A percentile compares a stretch with the other conserved stretches of the same genome.
Evolutionary conservation across 2,797 vertebrate species (phyloP).

Genomic region (Periparus ater): DNA sequence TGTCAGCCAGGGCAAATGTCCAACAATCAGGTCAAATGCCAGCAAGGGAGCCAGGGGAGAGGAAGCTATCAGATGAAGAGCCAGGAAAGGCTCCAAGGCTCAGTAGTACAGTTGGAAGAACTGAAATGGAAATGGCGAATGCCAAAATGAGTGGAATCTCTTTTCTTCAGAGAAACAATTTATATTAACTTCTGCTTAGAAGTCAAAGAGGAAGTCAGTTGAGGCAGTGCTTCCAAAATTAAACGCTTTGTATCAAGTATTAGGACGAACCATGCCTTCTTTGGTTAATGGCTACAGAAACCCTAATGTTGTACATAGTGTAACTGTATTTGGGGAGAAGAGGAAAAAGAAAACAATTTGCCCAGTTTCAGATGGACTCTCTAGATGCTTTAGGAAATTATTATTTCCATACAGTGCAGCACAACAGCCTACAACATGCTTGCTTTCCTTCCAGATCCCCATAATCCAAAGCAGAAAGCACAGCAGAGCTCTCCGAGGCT

Average conservation of each 20-base stretch:
- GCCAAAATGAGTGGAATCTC: constrained; percentile 19
- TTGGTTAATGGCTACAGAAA: not conserved
- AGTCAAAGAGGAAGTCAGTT: not conserved
- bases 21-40: not conserved
- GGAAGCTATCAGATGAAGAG: constrained; percentile 42
- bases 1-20: constrained; percentile 21
- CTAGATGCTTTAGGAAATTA: not conserved
- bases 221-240: constrained; percentile 15
- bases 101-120: not conserved
- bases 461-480: constrained; percentile 32
- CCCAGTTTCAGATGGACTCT: not conserved
- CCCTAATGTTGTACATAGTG: not conserved
- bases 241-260: not conserved
- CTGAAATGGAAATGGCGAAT: constrained; percentile 1
- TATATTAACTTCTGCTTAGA: not conserved
- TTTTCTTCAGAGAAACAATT: not conserved
- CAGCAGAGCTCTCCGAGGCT: not conserved
- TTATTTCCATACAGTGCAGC: not conserved
- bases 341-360: not conserved
- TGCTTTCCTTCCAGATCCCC: not conserved
- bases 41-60: constrained; percentile 8
- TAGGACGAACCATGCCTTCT: not conserved
- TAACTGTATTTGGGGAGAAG: not conserved
- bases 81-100: constrained; percentile 39
- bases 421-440: not conserved